Evolutionary conservation across 2,113 vertebrate genomes (phyloP), one percentile per base, ranked within the genome.

Genomic region (Protomyctophum bolini): DNA sequence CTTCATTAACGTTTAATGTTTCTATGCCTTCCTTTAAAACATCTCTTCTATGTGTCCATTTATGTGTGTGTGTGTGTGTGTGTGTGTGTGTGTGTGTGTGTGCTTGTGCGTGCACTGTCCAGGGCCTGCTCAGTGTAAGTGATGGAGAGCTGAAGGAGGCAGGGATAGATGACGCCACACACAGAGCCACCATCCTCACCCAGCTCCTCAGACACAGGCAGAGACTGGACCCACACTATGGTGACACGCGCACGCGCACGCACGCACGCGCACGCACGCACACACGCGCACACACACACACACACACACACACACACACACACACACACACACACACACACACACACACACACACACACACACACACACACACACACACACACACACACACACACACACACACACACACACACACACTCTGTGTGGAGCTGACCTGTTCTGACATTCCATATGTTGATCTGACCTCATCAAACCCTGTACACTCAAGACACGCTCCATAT

Each of bases 121-220:
- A 93, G 92, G 92, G 92, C 79, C 82, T 94, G 59, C 21, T 90
- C 75, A 68, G 82, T 21, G 89, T 90, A 2, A 91, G 83, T 1
- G 88, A 92, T 52, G 83, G 33, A 57, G 92, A 93, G 58, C 81
- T 94, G 69, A 90, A 73, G 64, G 86, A 89, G 29, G 85, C 79
- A 4, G 92, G 93, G 29, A 82, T 94, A 33, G 88, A 92, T 8
- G 89, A 92, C 46, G 74, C 74, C 8, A 14, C 78, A 2, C 88
- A 94, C 83, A 82, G 91, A 78, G 75, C 81, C 54, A 88, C 72
- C 60, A 92, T 94, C 67, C 73, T 93, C 58, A 67, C 6, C 6
- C 82, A 93, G 14, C 86, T 94, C 5, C 76, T 78, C 50, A 81
- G 66, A 69, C 82, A 92, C 51, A 72, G 77, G 33, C 69, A 86